Evolutionary conservation across 2,888 invertebrate genomes (phyloP), one percentile per base, ranked within the genome.

Genomic region (Lordiphosa fenestrarum): DNA sequence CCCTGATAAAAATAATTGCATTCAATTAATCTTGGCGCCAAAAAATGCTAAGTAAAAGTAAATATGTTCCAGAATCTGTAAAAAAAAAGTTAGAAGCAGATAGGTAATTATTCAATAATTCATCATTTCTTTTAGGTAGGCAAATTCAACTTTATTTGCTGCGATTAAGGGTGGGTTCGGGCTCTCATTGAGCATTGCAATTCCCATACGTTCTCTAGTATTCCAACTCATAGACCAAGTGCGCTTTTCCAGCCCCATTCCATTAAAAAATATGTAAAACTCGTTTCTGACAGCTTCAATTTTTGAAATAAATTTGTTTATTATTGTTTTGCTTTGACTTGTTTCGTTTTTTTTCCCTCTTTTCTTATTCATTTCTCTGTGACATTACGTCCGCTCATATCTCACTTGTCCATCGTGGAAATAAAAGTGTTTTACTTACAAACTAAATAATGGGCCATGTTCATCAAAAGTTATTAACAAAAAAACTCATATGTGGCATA

Each of bases 391-490:
- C 6, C 39, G 30, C 53, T 44, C 36, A 37, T 53, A 36, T 51
- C 21, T 30, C 56, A 56, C 55, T 57, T 71, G 54, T 65, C 55
- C 52, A 66, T 47, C 33, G 66, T 48, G 51, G 64, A 56, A 48
- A 55, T 41, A 36, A 67, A 62, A 65, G 65, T 65, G 57, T 44
- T 56, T 67, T 67, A 52, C 80, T 80, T 80, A 80, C 82, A 61
- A 53, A 80, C 80, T 80, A 81, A 78, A 84, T 84, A 80, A 80
- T 82, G 78, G 69, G 74, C 68, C 72, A 65, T 74, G 69, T 80
- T 80, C 60, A 66, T 62, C 38, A 63, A 60, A 63, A 33, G 44
- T 35, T 44, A 15, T 19, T 36, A 60, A 64, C 42, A 39, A 42
- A 63, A 37, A 40, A 50, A 30, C 52, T 33, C 44, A 44, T 19